Evolutionary conservation across 2,888 invertebrate species (phyloP).

Genomic region (Acleris emargana): DNA sequence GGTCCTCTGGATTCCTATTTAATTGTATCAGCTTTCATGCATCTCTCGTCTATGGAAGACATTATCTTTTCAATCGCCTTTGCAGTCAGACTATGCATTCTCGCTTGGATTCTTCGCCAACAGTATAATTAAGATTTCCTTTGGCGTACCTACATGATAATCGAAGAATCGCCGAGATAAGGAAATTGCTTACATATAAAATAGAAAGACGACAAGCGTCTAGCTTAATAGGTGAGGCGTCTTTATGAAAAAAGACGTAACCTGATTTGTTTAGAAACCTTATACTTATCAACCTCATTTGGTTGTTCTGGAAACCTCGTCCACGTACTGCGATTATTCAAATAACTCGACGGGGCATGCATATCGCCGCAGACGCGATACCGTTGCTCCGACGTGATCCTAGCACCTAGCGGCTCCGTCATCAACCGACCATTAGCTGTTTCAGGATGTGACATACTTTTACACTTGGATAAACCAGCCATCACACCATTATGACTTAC

Average conservation of each 20-base stretch:
- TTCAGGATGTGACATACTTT: conserved; percentile 75
- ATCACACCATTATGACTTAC: background rate
- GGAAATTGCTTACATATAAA: conserved; percentile 23
- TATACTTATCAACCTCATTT: conserved; percentile 24
- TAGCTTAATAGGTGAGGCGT: background rate
- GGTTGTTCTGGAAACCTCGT: conserved; percentile 42
- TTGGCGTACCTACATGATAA: conserved; percentile 19
- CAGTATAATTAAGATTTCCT: conserved; percentile 37
- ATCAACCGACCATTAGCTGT: conserved; percentile 66
- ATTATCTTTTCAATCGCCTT: conserved; percentile 48
- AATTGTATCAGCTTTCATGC: conserved; percentile 69
- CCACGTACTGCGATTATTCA: conserved; percentile 66
- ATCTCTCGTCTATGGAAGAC: conserved; percentile 48
- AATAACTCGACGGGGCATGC: conserved; percentile 62
- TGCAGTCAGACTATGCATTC: conserved; percentile 47
- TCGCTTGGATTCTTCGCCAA: conserved; percentile 44
- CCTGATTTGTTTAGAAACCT: conserved; percentile 25
- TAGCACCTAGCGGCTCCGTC: conserved; percentile 66
- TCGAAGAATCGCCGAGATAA: conserved; percentile 20
- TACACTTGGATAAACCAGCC: conserved; percentile 43
- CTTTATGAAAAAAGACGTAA: conserved; percentile 36
- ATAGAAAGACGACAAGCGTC: conserved; percentile 19
- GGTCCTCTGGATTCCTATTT: conserved; percentile 69
- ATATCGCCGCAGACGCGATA: conserved; percentile 49
- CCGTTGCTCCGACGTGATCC: conserved; percentile 77